Percentiles rank a stretch among this genome's conserved stretches.
Evolutionary conservation across 1,140 invertebrate genomes (phyloP).

Genomic region (Berghia stephanieae): DNA sequence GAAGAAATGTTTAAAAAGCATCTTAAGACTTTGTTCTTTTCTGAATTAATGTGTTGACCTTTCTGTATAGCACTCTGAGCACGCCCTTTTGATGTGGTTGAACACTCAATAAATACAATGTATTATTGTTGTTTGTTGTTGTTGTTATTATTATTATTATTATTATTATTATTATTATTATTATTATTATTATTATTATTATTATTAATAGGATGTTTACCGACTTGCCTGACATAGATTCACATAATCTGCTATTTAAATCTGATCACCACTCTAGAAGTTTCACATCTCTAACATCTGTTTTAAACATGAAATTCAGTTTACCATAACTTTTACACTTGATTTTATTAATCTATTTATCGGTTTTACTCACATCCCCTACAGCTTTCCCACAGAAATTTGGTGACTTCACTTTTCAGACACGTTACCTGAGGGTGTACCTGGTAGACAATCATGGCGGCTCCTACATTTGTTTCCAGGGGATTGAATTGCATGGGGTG

Average conservation of each 20-base stretch:
- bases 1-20: too few relatives aligned
- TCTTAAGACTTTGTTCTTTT: too few relatives aligned
- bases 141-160: too few relatives aligned
- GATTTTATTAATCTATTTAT: not conserved
- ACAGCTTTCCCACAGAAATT: conserved; percentile 52
- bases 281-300: not conserved
- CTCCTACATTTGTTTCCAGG: conserved; percentile 53
- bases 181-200: too few relatives aligned
- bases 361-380: not conserved
- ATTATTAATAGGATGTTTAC: not conserved
- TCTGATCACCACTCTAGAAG: not conserved
- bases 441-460: conserved; percentile 52
- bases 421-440: conserved; percentile 47
- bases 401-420: conserved; percentile 43
- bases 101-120: too few relatives aligned
- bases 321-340: not conserved
- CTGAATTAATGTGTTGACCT: not conserved
- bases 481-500: conserved; percentile 50
- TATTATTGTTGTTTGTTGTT: too few relatives aligned
- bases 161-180: too few relatives aligned
- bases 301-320: not conserved
- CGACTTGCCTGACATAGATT: not conserved
- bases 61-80: not conserved
- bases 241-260: not conserved
- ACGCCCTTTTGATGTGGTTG: too few relatives aligned